Evolutionary conservation across 35 echinoderm and acorn worm genomes (phyloP), one percentile per base, ranked within the genome.

Genomic region (Apostichopus californicus): DNA sequence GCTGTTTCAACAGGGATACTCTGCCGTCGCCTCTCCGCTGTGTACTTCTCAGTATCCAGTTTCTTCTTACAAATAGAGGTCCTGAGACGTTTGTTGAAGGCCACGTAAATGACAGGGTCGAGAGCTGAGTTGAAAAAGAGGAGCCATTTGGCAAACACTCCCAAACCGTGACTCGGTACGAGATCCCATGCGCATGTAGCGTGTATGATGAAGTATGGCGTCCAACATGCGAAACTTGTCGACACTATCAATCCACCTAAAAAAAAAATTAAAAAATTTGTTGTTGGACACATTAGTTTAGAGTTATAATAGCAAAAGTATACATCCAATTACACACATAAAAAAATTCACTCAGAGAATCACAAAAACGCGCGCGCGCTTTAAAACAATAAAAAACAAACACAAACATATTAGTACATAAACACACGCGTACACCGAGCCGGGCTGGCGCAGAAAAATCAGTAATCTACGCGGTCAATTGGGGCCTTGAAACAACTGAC

Each of bases 61-160:
- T 59, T 85, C 56, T 59, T 85, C 81, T 59, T 85, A 56, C 81
- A 85, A 54, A 85, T 21, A 58, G 81, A 85, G 7, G 17, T 85
- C 57, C 81, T 56, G 23, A 85, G 81, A 59, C 81, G 81, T 59
- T 59, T 85, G 22, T 85, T 85, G 54, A 85, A 59, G 14, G 81
- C 81, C 5, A 85, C 54, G n/a, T 85, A 85, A 58, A 85, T 56
- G 6, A 85, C 9, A 10, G 81, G 81, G 5, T 85, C 81, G 17
- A 85, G 58, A 17, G 81, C 81, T n/a, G 55, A 85, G 81, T 85
- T 85, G 17, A 85, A 85, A 21, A 85, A 85, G 6, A 85, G 81
- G 9, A 85, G 55, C 81, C 81, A 85, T 59, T 85, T 85, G 10
- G 57, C 81, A 25, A 85, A 85, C 17, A 85, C 57, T 18, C 54